Percentiles rank a stretch among this genome's conserved stretches.
Conservation (phyloP, 2,888 invertebrate genomes). For the Microplitis manilae region DNA sequence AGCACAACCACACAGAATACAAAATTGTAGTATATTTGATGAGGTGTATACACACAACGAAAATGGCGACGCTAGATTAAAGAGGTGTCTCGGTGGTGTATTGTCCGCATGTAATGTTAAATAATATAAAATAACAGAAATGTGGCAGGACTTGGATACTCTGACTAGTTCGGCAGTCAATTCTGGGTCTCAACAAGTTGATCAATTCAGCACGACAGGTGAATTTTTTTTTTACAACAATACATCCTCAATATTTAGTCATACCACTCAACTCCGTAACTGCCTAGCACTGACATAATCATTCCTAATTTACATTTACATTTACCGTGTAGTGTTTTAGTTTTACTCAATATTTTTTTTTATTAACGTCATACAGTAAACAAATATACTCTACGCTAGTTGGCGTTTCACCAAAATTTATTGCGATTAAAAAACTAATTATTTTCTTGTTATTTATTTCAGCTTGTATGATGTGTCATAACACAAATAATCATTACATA, state of each 20-base stretch:
- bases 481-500: constrained; percentile 34
- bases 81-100: constrained; percentile 49
- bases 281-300: background rate
- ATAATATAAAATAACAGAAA: constrained; percentile 54
- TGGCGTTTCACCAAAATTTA: background rate
- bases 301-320: background rate
- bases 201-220: constrained; percentile 68
- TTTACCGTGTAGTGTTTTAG: constrained; percentile 42
- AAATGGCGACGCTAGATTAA: constrained; percentile 69
- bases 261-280: constrained; percentile 33
- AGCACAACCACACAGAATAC: background rate
- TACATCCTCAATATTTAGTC: constrained; percentile 26
- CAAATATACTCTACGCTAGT: background rate
- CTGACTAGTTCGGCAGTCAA: constrained; percentile 63
- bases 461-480: constrained; percentile 8
- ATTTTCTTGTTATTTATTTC: background rate
- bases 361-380: background rate
- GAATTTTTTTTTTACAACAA: constrained; percentile 41
- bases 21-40: constrained; percentile 25
- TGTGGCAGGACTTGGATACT: constrained; percentile 69
- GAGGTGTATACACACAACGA: constrained; percentile 40
- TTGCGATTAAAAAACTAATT: background rate
- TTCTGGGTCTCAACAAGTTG: constrained; percentile 66
- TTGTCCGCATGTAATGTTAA: constrained; percentile 48
- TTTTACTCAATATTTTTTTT: constrained; percentile 23